Evolutionary conservation across 2,113 vertebrate genomes (phyloP), one percentile per base, ranked within the genome.

Genomic region (Sialia sialis): DNA sequence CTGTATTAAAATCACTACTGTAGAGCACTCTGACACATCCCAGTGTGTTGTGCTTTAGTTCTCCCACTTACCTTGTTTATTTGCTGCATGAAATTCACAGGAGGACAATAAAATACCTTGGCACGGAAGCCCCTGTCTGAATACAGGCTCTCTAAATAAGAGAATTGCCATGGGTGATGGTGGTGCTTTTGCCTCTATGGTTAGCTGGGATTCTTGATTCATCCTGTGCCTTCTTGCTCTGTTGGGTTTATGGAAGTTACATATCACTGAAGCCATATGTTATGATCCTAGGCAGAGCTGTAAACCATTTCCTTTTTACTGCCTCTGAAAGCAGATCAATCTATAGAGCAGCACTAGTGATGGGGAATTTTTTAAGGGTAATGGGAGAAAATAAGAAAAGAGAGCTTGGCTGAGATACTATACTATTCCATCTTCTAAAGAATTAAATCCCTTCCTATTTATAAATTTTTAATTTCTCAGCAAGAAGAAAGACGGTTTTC

Each of bases 271-370:
- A 84, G 84, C 94, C 89, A 14, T 82, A 91, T 89, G 93, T 91
- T 93, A 72, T 30, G 62, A 82, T 95, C 93, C 89, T 83, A 81
- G 95, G 88, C 90, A 94, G 92, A 74, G 91, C 93, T 91, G 87
- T 90, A 87, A 96, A 95, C 92, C 66, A 64, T 89, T 90, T 78
- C 88, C 32, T 86, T 96, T 93, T 89, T 93, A 88, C 87, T 84
- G 88, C 92, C 78, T 64, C 72, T 74, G 66, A 84, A 85, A 93
- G 91, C 75, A 79, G 85, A 95, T 87, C 69, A 60, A 82, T 93
- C 90, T 84, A 4, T 66, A 84, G 67, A 48, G 79, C 85, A 68
- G 89, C 64, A 46, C n/a, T 46, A 44, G 80, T 52, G 84, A 89
- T 60, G 39, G 77, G 59, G 81, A 92, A 84, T 64, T 86, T 93